phyloP scores from a whole-genome alignment of 37 sponge, comb jelly and placozoan genomes.

The Hexactinellida sp. region DNA sequence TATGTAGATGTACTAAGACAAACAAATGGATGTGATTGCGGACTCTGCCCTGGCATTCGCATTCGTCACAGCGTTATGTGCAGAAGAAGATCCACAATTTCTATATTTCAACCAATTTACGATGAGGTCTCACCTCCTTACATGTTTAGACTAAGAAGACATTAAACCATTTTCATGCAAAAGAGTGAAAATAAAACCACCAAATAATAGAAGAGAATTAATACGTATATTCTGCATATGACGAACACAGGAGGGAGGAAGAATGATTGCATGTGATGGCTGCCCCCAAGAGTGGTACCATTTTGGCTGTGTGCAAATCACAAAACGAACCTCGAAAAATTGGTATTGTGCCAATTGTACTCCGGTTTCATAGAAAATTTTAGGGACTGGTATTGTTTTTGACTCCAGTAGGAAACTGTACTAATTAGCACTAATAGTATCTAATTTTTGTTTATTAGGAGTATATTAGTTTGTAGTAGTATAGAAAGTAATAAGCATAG shows the following conservation, averaged over 20 bases:
- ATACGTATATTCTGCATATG: neutral
- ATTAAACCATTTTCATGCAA: neutral
- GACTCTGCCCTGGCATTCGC: neutral
- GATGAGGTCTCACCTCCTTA: neutral
- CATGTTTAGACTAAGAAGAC: neutral
- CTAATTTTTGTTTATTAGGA: too few relatives aligned
- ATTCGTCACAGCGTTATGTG: neutral
- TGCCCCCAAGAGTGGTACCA: neutral
- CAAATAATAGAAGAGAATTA: neutral
- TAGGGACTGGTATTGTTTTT: too few relatives aligned
- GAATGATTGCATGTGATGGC: neutral
- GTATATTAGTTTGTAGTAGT: too few relatives aligned
- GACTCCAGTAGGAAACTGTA: too few relatives aligned
- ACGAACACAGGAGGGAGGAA: neutral
- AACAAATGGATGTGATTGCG: neutral
- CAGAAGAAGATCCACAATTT: neutral
- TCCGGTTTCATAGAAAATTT: too few relatives aligned
- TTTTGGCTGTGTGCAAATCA: neutral
- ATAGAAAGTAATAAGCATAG: too few relatives aligned
- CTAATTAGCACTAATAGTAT: too few relatives aligned
- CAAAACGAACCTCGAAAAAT: neutral
- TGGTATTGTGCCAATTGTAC: neutral
- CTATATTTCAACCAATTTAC: neutral
- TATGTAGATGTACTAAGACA: neutral
- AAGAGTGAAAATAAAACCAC: neutral